These are phyloP conservation scores for Desmodus rotundus DNA, from an alignment of 2,113 vertebrate genomes.

Conservation along the genomic window DNA sequence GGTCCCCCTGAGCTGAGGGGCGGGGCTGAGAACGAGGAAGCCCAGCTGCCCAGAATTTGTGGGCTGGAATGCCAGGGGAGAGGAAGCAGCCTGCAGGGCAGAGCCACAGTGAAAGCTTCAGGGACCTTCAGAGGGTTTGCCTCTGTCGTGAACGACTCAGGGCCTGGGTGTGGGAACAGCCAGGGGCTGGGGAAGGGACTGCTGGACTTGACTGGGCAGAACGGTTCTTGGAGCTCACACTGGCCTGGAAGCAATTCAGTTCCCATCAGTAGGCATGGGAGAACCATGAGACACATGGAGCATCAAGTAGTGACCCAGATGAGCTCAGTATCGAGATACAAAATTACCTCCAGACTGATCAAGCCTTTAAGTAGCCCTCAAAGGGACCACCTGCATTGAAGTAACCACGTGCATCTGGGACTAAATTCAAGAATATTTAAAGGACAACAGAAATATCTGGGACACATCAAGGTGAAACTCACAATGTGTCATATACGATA, in stretches of 20 bases:
- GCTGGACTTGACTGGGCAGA: not conserved
- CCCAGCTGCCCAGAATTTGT: not conserved
- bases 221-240: not conserved
- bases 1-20: fast-evolving
- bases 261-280: not conserved
- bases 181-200: not conserved
- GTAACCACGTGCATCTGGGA: not conserved
- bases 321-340: not conserved
- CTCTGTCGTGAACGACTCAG: not conserved
- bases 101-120: not conserved
- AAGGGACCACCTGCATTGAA: not conserved
- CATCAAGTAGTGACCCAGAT: not conserved
- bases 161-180: not conserved
- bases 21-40: not conserved
- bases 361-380: not conserved
- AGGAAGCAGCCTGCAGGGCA: not conserved
- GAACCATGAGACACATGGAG: not conserved
- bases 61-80: not conserved
- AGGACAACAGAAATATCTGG: not conserved
- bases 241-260: not conserved
- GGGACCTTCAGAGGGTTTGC: not conserved
- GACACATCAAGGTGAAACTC: not conserved
- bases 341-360: not conserved
- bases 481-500: not conserved
- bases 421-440: not conserved